These are phyloP conservation scores for Hydropsyche tenuis DNA, from an alignment of 1,140 invertebrate genomes.

Conservation along the genomic window DNA sequence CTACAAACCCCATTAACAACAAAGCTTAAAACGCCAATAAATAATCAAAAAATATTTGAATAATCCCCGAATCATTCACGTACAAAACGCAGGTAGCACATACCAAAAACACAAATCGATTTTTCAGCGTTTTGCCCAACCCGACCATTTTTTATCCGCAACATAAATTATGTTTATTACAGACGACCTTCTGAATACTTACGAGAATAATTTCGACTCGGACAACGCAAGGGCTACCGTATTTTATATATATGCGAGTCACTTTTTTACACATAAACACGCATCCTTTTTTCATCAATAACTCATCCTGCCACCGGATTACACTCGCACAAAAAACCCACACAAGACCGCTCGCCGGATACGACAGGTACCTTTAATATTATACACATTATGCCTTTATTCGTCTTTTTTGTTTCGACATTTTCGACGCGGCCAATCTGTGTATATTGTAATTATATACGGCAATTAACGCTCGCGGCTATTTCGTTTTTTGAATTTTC, in stretches of 20 bases:
- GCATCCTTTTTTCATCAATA: slow-evolving; percentile 25
- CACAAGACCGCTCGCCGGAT: neutral
- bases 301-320: slow-evolving; percentile 36
- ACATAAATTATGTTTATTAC: slow-evolving; percentile 29
- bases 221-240: slow-evolving; percentile 17
- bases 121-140: neutral
- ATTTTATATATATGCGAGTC: slow-evolving; percentile 1
- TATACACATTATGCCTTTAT: no score
- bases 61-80: no score
- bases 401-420: neutral
- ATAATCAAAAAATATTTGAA: no score
- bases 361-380: neutral
- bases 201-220: slow-evolving; percentile 7
- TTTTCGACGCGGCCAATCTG: neutral
- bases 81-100: slow-evolving; percentile 6
- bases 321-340: slow-evolving; percentile 21
- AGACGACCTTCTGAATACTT: slow-evolving; percentile 8
- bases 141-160: slow-evolving; percentile 18
- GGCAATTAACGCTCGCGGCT: slow-evolving; percentile 3
- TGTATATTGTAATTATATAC: slow-evolving; percentile 20
- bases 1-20: no score
- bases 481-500: neutral
- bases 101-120: slow-evolving; percentile 13
- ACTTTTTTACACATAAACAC: neutral
- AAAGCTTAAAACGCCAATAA: no score